Conservation (phyloP, 2,888 invertebrate genomes). For the Tenthredo scrophulariae region DNA sequence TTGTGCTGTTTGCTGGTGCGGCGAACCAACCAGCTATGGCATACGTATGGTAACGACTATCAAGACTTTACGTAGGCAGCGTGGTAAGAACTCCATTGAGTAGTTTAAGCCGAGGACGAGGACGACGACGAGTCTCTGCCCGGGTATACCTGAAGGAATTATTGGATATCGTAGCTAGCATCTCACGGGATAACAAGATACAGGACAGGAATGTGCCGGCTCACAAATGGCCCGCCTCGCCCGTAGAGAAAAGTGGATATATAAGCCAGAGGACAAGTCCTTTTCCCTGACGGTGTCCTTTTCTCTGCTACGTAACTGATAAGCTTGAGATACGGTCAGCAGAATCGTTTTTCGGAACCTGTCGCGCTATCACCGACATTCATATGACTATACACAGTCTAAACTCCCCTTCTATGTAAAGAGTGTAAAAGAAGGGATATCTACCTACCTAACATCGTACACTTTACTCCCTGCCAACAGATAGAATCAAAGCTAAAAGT, state of each 20-base stretch:
- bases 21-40: background rate
- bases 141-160: conserved; percentile 57
- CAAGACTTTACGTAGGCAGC: conserved; percentile 46
- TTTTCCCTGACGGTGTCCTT: conserved; percentile 28
- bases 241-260: conserved; percentile 35
- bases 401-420: conserved; percentile 15
- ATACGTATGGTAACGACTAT: conserved; percentile 49
- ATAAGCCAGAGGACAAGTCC: conserved; percentile 29
- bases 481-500: conserved; percentile 37
- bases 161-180: conserved; percentile 60
- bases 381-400: background rate
- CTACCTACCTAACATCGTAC: background rate
- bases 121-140: conserved; percentile 24
- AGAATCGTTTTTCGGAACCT: conserved; percentile 44
- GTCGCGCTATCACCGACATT: conserved; percentile 28
- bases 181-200: conserved; percentile 64
- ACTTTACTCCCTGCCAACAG: conserved; percentile 18
- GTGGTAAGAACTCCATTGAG: conserved; percentile 38
- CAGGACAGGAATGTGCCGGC: conserved; percentile 62
- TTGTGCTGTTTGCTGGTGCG: conserved; percentile 22
- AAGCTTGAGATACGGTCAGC: conserved; percentile 43
- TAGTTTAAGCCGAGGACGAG: conserved; percentile 41
- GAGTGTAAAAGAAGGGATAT: conserved; percentile 13
- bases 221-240: conserved; percentile 61
- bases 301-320: conserved; percentile 15